Evolutionary conservation across 2,797 vertebrate species (phyloP), one percentile per base, ranked within the genome.

Genomic region (Crocidura indochinensis): DNA sequence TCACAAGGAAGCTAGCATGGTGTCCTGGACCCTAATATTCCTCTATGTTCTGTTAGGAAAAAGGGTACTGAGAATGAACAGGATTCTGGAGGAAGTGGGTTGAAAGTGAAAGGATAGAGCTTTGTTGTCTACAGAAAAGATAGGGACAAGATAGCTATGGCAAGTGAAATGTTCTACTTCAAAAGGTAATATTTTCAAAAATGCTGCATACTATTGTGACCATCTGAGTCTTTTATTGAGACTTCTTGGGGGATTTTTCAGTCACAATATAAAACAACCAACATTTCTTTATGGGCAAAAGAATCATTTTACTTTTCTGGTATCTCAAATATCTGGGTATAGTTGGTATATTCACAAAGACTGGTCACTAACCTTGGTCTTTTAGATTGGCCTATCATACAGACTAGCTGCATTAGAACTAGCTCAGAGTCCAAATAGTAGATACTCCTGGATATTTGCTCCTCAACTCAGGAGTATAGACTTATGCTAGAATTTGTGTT

Each of bases 141-240:
- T 3, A 3, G 22, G 80, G 44, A 27, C 19, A 4, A 60, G 69
- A 51, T 77, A 83, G 26, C 2, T 15, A 27, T 49, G 22, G 73
- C 20, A 71, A 29, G 71, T 46, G 71, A 68, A n/a, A 10, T 60
- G 51, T 8, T 93, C 15, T 67, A 2, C 1, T 4, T 60, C 4
- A 15, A 46, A 74, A n/a, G 78, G 47, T 26, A 81, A 8, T n/a
- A 17, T 67, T 71, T 78, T 62, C 17, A 24, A 17, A 26, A 65
- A n/a, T 72, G 64, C 29, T 29, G 2, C 5, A 5, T 38, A 38
- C 4, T 1, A 6, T 65, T 65, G 15, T 46, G 80, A 26, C 1
- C 71, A 29, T 86, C 38, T 9, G 27, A 91, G 46, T 1, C 22
- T 78, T 81, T 87, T 67, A 31, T 69, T 51, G 74, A 71, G 73